Base-by-base conservation (phyloP, 2,113 vertebrate genomes). In the Eulemur rufifrons region DNA sequence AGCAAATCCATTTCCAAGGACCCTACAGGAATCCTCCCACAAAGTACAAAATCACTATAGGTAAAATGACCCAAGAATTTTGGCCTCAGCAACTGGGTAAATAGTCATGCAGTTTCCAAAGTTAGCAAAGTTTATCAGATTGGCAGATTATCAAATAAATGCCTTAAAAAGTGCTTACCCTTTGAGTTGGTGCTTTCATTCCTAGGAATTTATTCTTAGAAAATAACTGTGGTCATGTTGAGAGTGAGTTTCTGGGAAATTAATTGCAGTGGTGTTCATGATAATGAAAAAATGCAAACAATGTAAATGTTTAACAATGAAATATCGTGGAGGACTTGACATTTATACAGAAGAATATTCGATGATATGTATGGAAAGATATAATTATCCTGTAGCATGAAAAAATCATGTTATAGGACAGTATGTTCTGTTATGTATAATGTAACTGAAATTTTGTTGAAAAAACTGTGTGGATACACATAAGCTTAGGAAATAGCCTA, bases 321-420 rank as follows among this genome's bases (percentile, higher is more conserved):
- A 50, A 94, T 77, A 47, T 17, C 54, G 39, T 66, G 66, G 81
- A 66, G 8, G 17, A 50, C 2, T 21, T 78, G 68, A 56, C 15
- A 71, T 17, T 93, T 86, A 77, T 39, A 37, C 27, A 81, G 50
- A 86, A 78, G 34, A 93, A 52, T 61, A 89, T 81, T 95, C n/a
- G 81, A 1, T 39, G 82, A 63, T 39, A 64, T 15, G 20, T 39
- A 64, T 15, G 20, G 42, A 69, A 93, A 83, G 14, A 83, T 6
- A 71, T 32, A 42, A 95, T 61, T 74, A 76, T 18, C 68, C 21
- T 7, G 29, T 23, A 76, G 32, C 9, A 52, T 45, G 52, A 76
- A 73, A 80, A 68, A 87, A 87, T 73, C 90, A 32, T 39, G 8
- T 23, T 54, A 63, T 8, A 59, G 21, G 47, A 66, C 42, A 59